These are phyloP conservation scores for Beris morrisii DNA, from an alignment of 2,888 invertebrate genomes.

Conservation along the genomic window DNA sequence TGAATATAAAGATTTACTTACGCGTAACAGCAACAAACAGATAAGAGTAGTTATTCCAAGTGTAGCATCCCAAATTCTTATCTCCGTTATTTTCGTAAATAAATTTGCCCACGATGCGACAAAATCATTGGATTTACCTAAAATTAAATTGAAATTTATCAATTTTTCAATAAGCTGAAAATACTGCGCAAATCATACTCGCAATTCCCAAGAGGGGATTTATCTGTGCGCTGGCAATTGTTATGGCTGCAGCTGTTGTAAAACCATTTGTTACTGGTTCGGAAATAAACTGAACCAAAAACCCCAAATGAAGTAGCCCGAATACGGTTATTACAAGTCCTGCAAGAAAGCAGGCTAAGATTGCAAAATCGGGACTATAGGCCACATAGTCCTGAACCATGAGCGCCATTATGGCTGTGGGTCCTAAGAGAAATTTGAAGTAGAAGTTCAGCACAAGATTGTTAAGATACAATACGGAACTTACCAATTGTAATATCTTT, in stretches of 20 bases:
- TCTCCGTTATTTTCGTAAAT: slow-evolving; percentile 1
- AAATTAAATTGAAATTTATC: not conserved
- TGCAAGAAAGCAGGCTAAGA: slow-evolving; percentile 71
- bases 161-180: not conserved
- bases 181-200: slow-evolving; percentile 50
- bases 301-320: slow-evolving; percentile 76
- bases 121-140: slow-evolving; percentile 16
- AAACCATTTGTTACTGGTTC: slow-evolving; percentile 83
- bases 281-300: slow-evolving; percentile 82
- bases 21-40: not conserved
- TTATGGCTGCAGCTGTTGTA: slow-evolving; percentile 81
- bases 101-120: slow-evolving; percentile 8
- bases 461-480: not conserved
- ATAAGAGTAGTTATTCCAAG: slow-evolving; percentile 3
- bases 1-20: not conserved
- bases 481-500: slow-evolving; percentile 77
- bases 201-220: slow-evolving; percentile 70
- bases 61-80: not conserved
- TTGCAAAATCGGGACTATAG: slow-evolving; percentile 68
- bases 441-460: no score
- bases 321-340: slow-evolving; percentile 71
- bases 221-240: slow-evolving; percentile 79
- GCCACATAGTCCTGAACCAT: slow-evolving; percentile 72
- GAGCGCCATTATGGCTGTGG: slow-evolving; percentile 86
- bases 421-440: slow-evolving; percentile 60